Base-by-base conservation (phyloP, 2,888 invertebrate genomes). In the Macropis europaea region DNA sequence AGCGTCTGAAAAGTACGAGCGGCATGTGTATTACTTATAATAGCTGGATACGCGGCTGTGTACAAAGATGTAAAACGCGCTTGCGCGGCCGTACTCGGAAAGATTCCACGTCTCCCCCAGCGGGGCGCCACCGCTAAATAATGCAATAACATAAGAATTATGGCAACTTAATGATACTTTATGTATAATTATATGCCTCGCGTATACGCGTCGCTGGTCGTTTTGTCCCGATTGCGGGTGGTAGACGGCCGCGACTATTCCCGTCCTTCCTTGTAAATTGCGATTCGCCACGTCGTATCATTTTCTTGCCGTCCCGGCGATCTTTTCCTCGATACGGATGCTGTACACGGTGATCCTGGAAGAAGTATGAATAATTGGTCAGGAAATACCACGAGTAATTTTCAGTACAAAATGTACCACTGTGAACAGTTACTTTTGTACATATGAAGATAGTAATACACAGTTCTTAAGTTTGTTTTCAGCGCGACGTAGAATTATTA, bases 131-230 rank as follows among this genome's bases (percentile, higher is more conserved):
- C 66, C 66, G 84, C 87, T 89, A 89, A 89, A 89, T 89, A 89
- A 89, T 86, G 87, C 87, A 89, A 89, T 88, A 88, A 88, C 84
- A 77, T 75, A 86, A 88, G 87, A 89, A 87, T 87, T 88, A 88
- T 86, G 85, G 87, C 86, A 86, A 87, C 84, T 86, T 88, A 86
- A 87, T 88, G 87, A 87, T 88, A 87, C 85, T 88, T 89, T 88
- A 88, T 87, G 87, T 84, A 85, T 88, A 89, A 89, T 88, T 88
- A 86, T 83, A 77, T 73, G 77, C 48, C 71, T 62, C 70, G 73
- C 69, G 75, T 75, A 64, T 72, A 69, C 48, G 68, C 48, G 34
- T 47, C 57, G 47, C 34, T 13, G 40, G 24, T 40, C 47, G 30
- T 50, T 56, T 36, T 57, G 66, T 76, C 68, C 52, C 68, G 71